phyloP scores from a whole-genome alignment of 1,140 invertebrate genomes.

The Drosophila ambigua region DNA sequence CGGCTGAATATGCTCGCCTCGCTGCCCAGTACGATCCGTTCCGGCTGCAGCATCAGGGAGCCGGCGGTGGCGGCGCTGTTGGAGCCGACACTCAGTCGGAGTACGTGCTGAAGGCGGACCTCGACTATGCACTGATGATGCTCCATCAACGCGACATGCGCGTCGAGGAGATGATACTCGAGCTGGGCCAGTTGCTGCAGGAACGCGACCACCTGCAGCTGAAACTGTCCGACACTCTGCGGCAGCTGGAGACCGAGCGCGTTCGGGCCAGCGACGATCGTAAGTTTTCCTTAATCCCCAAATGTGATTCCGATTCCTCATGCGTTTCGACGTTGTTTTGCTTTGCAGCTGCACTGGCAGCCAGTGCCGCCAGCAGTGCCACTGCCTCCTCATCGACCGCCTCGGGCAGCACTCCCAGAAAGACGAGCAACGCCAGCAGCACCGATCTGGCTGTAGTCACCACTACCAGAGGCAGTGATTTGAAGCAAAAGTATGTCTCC shows the following conservation, averaged over 20 bases:
- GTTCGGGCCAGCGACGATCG: slow-evolving; percentile 47
- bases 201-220: slow-evolving; percentile 93
- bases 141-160: slow-evolving; percentile 94
- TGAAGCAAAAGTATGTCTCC: too few species aligned
- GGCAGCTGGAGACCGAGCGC: slow-evolving; percentile 87
- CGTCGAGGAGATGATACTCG: slow-evolving; percentile 94
- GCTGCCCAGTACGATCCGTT: slow-evolving; percentile 83
- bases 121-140: slow-evolving; percentile 93
- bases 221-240: slow-evolving; percentile 90
- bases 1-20: slow-evolving; percentile 81
- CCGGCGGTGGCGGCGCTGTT: slow-evolving; percentile 3
- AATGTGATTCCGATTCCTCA: slow-evolving; percentile 1
- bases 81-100: slow-evolving; percentile 54
- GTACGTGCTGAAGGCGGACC: slow-evolving; percentile 86
- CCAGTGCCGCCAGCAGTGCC: background rate
- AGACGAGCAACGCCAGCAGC: slow-evolving; percentile 37
- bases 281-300: slow-evolving; percentile 10
- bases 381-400: slow-evolving; percentile 21
- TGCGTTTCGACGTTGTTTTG: background rate
- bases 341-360: background rate
- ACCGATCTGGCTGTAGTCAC: slow-evolving; percentile 22
- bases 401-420: background rate
- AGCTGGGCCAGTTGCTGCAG: slow-evolving; percentile 92
- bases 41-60: slow-evolving; percentile 61
- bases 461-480: slow-evolving; percentile 9